A percentile compares a stretch with the other conserved stretches of the same genome.
These are phyloP conservation scores for Trachemys scripta DNA, from an alignment of 2,113 vertebrate species.

Conservation along the genomic window DNA sequence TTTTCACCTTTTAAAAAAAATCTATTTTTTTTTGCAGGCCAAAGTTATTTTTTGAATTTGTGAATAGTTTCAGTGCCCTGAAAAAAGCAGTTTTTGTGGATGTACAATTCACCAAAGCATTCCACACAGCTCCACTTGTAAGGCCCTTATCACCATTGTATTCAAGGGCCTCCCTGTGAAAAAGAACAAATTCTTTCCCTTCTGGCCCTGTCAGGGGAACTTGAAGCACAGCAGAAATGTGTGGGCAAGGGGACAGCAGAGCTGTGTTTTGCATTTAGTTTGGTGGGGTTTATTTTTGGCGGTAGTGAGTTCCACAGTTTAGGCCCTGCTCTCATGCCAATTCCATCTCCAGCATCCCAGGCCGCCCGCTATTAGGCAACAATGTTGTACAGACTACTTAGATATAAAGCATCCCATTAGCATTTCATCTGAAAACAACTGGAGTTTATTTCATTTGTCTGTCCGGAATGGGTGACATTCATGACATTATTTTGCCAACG, in stretches of 20 bases:
- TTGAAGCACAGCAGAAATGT: neutral
- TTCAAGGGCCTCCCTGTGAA: slow-evolving; percentile 8
- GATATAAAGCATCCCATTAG: neutral
- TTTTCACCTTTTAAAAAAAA: neutral
- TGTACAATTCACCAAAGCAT: neutral
- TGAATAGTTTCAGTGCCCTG: neutral
- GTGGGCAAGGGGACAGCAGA: neutral
- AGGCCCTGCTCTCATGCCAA: neutral
- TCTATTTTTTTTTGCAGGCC: neutral
- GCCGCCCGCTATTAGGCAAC: rapidly evolving
- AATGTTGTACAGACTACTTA: neutral
- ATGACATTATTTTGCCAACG: neutral
- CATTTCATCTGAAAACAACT: neutral
- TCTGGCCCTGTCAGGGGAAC: neutral
- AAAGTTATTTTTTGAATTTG: neutral
- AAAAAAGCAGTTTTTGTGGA: neutral
- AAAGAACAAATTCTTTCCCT: neutral
- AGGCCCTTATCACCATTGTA: slow-evolving; percentile 24
- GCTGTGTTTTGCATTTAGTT: neutral
- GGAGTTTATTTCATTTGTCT: rapidly evolving
- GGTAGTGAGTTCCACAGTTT: neutral
- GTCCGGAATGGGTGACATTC: neutral
- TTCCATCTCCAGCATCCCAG: neutral
- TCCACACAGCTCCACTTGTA: neutral
- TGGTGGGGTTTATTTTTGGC: neutral